These are phyloP conservation scores for Panagrolaimus sp. DNA, from an alignment of 1,140 invertebrate genomes.

Conservation along the genomic window DNA sequence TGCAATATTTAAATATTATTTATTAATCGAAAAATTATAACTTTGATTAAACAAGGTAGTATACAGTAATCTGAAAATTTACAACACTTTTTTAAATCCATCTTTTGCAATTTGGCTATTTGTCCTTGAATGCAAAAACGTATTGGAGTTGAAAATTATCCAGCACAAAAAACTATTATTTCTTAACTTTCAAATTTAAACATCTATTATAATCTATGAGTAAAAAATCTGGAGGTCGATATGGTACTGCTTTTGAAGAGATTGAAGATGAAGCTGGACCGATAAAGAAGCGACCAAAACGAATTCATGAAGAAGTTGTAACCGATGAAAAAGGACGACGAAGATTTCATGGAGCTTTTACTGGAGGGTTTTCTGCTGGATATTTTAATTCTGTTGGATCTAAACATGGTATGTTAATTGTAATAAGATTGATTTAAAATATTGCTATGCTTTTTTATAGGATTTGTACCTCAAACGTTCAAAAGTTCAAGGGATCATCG, in stretches of 20 bases:
- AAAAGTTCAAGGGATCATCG: constrained; percentile 78
- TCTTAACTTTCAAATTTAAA: not conserved
- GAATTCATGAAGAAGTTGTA: constrained; percentile 82
- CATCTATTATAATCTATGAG: not conserved
- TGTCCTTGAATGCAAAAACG: no score
- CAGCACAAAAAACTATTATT: not conserved
- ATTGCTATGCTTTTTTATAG: constrained; percentile 43
- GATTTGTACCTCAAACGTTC: constrained; percentile 84
- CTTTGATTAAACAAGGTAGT: no score
- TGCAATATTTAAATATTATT: no score
- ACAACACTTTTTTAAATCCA: no score
- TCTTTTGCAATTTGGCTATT: no score
- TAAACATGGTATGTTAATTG: constrained; percentile 69
- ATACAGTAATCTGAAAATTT: no score
- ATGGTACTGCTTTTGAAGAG: constrained; percentile 55
- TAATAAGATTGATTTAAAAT: constrained; percentile 23
- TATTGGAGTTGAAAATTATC: not conserved
- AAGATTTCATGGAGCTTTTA: constrained; percentile 97
- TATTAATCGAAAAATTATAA: no score
- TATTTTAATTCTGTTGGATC: constrained; percentile 94
- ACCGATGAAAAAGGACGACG: constrained; percentile 80
- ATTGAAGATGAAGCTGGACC: constrained; percentile 49
- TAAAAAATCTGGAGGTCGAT: constrained; percentile 15
- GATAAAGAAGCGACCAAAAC: constrained; percentile 70
- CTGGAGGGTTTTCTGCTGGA: constrained; percentile 95